Conservation (phyloP, 2,113 vertebrate species). For the Nothocercus julius region DNA sequence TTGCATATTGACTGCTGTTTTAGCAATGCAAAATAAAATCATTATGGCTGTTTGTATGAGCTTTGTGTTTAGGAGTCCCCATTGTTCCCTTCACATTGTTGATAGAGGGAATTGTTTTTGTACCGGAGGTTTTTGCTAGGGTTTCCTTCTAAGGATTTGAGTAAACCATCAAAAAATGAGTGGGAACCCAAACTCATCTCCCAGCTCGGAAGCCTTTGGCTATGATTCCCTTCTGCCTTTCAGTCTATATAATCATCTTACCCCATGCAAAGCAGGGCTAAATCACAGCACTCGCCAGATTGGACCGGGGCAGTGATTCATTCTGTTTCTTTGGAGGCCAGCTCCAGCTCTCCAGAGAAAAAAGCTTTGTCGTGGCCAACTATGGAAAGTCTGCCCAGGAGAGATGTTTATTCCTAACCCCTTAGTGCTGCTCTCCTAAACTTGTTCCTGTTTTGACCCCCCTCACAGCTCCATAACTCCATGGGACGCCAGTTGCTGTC, state of each 20-base stretch:
- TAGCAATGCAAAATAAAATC: conserved; percentile 24
- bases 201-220: conserved; percentile 39
- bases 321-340: conserved; percentile 25
- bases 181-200: conserved; percentile 34
- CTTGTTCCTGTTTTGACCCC: conserved; percentile 36
- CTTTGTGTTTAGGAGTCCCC: conserved; percentile 31
- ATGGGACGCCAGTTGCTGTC: neutral
- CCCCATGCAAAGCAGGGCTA: neutral
- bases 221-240: conserved; percentile 22
- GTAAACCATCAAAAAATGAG: conserved; percentile 40
- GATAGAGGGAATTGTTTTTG: conserved; percentile 29
- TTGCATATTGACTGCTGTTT: neutral
- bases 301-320: conserved; percentile 42
- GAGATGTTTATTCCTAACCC: conserved; percentile 56
- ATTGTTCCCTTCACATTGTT: conserved; percentile 29
- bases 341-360: conserved; percentile 40
- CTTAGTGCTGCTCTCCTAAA: conserved; percentile 21
- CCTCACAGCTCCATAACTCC: conserved; percentile 15
- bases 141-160: conserved; percentile 59
- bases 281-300: conserved; percentile 30
- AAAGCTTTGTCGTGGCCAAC: conserved; percentile 58
- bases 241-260: conserved; percentile 30
- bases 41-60: conserved; percentile 37
- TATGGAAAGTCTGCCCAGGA: conserved; percentile 60
- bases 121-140: conserved; percentile 9